Base-by-base conservation (phyloP, 2,888 invertebrate genomes). In the Tineola bisselliella region DNA sequence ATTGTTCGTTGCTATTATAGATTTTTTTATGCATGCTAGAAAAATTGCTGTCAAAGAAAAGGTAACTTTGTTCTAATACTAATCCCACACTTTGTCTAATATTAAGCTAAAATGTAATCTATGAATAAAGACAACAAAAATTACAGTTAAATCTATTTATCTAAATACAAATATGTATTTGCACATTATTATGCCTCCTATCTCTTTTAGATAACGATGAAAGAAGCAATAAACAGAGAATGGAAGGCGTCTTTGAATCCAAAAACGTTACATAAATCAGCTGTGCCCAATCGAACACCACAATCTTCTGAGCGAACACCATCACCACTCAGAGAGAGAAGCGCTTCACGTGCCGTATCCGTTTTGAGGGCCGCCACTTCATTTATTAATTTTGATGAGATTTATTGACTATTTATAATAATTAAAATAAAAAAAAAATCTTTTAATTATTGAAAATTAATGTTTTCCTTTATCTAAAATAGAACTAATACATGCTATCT, bases 11-110 rank as follows among this genome's bases (percentile, higher is more conserved):
- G 94, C 95, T 5, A 76, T 95, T 10, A 84, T 92, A 17, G 97
- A 98, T 75, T 96, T 97, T 72, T 79, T 95, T 15, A 91, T 95
- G 91, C 94, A 96, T 74, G 91, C 95, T 1, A 89, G 92, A 66
- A 89, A 93, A 70, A 91, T 94, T 58, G 91, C 94, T 19, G 91
- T 92, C 1, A 91, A 91, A 62, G 93, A 94, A 76, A 92, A 92
- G 88, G 95, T 94, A 67, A 63, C n/a, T n/a, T n/a, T n/a, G n/a
- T n/a, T n/a, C n/a, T n/a, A n/a, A n/a, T n/a, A n/a, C n/a, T n/a
- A n/a, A n/a, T n/a, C n/a, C n/a, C 5, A 10, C 31, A 31, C 31
- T 10, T 10, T 10, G 31, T 10, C 10, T 31, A 10, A 31, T 31
- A 10, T 31, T 31, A 38, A 38, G 38, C 38, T n/a, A 38, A 10